Evolutionary conservation across 2,888 invertebrate genomes (phyloP).

Genomic region (Drepanosiphum platanoidis): DNA sequence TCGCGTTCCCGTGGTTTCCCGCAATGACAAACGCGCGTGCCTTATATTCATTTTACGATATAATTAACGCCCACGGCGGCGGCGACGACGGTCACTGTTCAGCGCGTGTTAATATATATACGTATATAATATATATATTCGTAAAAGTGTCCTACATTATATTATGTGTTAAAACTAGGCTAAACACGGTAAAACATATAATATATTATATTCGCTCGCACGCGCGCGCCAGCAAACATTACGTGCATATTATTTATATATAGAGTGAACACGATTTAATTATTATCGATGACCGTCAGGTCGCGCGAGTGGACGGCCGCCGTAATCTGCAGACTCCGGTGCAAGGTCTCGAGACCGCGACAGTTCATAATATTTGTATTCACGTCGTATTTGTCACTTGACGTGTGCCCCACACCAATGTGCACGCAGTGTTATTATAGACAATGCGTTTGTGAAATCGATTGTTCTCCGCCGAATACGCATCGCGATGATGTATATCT

Average conservation of each 20-base stretch:
- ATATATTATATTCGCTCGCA: neutral
- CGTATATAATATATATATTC: neutral
- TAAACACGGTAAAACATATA: neutral
- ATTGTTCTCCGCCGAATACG: too few relatives aligned
- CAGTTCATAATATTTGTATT: too few relatives aligned
- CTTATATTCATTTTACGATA: neutral
- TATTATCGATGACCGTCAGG: constrained; percentile 5
- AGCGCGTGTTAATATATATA: too few relatives aligned
- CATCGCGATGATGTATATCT: too few relatives aligned
- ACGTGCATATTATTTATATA: too few relatives aligned
- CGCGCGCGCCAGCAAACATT: neutral
- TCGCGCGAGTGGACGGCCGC: neutral
- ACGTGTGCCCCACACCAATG: too few relatives aligned
- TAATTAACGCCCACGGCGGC: constrained; percentile 25
- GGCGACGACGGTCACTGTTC: neutral
- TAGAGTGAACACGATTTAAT: neutral
- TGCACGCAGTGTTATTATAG: too few relatives aligned
- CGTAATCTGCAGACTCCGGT: too few relatives aligned
- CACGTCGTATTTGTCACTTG: too few relatives aligned
- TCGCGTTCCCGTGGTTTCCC: too few relatives aligned
- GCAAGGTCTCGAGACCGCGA: too few relatives aligned
- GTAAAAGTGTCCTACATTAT: neutral
- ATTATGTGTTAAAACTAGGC: neutral
- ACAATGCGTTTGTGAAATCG: too few relatives aligned
- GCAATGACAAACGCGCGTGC: constrained; percentile 23